phyloP scores from a whole-genome alignment of 2,113 vertebrate species.

The Poecilia latipinna region DNA sequence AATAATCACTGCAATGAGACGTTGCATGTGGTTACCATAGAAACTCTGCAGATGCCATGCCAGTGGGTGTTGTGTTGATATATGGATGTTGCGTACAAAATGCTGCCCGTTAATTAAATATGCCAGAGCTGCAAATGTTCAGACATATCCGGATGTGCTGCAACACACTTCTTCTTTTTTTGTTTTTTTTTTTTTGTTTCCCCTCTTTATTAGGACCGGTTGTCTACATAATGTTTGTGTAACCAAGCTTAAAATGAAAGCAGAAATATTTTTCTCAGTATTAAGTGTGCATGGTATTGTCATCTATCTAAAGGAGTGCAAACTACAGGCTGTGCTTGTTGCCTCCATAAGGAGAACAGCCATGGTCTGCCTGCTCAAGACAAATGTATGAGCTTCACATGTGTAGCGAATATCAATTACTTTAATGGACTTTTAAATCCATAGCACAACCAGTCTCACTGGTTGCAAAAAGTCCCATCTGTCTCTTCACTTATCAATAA shows the following conservation, averaged over 20 bases:
- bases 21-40: conserved; percentile 46
- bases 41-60: conserved; percentile 43
- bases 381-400: conserved; percentile 33
- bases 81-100: conserved; percentile 34
- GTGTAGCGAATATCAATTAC: background rate
- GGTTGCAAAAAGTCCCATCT: background rate
- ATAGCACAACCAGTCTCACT: background rate
- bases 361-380: conserved; percentile 26
- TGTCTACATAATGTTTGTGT: background rate
- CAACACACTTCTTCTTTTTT: background rate
- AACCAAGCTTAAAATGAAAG: background rate
- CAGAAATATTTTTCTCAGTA: conserved; percentile 1
- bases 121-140: conserved; percentile 8
- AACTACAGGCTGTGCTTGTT: conserved; percentile 28
- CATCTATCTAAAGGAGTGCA: conserved; percentile 9
- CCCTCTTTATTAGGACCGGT: background rate
- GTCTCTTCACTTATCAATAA: background rate
- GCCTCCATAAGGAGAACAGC: conserved; percentile 26
- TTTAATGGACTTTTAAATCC: background rate
- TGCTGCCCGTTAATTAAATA: conserved; percentile 38
- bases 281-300: conserved; percentile 25
- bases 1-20: conserved; percentile 37
- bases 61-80: conserved; percentile 37
- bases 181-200: background rate
- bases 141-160: background rate